Base-by-base conservation (phyloP, 1,140 invertebrate genomes). In the Aphidius gifuensis region DNA sequence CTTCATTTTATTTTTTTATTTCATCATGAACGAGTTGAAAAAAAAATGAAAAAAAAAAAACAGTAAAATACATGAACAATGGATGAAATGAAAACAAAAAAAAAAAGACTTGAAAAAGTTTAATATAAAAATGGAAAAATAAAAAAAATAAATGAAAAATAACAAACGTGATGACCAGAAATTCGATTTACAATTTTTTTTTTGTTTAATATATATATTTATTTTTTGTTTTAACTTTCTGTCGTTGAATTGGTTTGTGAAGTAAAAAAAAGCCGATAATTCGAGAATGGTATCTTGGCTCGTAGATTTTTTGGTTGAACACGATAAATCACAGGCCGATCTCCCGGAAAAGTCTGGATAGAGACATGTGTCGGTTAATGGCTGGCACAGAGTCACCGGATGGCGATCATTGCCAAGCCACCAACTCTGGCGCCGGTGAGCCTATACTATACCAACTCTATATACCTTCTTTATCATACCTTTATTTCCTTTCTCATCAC, bases 351-450 rank as follows among this genome's bases (percentile, higher is more conserved):
- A 68, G 66, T 64, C 66, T 65, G 65, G 70, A 74, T 74, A 73
- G 72, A 75, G 78, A 79, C 75, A 79, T 73, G 73, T 79, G 75
- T 78, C 73, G 71, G 75, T 79, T 78, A 80, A 80, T 80, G 76
- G 76, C 69, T 72, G 73, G 72, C 74, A 74, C 67, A 74, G 77
- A 55, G 53, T 74, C 75, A 73, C 77, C 75, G 71, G 76, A 67
- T 78, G 75, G 74, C 75, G 77, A 80, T 79, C 78, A 80, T 79
- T 79, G 77, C 77, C 77, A 79, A 78, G 71, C 71, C 64, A 67
- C 53, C 53, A 55, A 9, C 53, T 55, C 39, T 55, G 62, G 59
- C 42, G 54, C n/a, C 43, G 53, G 53, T 55, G 53, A 55, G 53
- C 53, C 53, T 55, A 55, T 55, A 43, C 53, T 40, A 8, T 9